Conservation (phyloP, 2,113 vertebrate genomes). For the Xiphias gladius region DNA sequence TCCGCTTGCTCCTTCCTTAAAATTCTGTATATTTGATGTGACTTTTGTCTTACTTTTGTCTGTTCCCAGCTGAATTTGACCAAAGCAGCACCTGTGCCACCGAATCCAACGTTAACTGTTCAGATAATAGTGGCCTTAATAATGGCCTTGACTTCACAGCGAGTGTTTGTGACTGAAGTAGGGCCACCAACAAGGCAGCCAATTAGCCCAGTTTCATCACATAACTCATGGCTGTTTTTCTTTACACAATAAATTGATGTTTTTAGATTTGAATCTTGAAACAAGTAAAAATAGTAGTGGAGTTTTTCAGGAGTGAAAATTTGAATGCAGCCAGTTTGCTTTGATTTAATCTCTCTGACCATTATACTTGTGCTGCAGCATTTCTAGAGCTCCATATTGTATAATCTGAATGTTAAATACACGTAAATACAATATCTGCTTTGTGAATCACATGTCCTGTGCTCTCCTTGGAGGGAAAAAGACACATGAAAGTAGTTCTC, state of each 20-base stretch:
- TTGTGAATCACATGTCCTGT: not conserved
- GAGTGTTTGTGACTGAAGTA: not conserved
- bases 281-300: not conserved
- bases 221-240: too few species aligned
- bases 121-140: not conserved
- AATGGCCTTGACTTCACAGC: constrained; percentile 5
- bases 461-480: not conserved
- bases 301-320: not conserved
- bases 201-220: too few species aligned
- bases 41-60: not conserved
- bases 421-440: not conserved
- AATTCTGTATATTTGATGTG: not conserved
- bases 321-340: not conserved
- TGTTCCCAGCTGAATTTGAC: not conserved
- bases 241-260: not conserved
- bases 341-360: not conserved
- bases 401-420: not conserved
- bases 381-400: not conserved
- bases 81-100: constrained; percentile 11
- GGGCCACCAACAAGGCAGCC: too few species aligned
- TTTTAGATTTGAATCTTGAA: not conserved
- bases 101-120: too few species aligned
- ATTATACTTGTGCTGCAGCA: not conserved
- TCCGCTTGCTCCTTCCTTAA: too few species aligned
- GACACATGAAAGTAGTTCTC: not conserved